phyloP scores from a whole-genome alignment of 2,113 vertebrate genomes.

The Seriola dumerili region DNA sequence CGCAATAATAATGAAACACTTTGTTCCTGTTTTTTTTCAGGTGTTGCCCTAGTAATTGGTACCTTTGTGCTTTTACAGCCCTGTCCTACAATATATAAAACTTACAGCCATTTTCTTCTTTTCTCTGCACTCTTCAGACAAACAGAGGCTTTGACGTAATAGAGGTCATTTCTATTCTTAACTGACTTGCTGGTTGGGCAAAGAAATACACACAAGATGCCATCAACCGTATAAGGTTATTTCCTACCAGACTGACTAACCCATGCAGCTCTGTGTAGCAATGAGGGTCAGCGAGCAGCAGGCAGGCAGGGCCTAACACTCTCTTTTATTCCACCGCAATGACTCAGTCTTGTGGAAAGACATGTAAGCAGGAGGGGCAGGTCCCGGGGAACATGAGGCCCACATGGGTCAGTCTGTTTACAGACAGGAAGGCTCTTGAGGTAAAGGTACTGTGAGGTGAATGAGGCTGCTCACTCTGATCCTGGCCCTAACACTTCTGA shows the following conservation, averaged over 20 bases:
- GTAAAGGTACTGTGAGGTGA: neutral
- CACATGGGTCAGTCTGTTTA: conserved; percentile 50
- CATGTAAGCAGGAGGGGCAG: conserved; percentile 27
- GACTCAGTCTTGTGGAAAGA: conserved; percentile 67
- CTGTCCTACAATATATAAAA: conserved; percentile 11
- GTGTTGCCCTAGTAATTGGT: neutral
- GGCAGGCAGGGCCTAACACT: conserved; percentile 47
- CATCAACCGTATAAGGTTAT: conserved; percentile 55
- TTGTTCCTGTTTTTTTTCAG: neutral
- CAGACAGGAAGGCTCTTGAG: conserved; percentile 8
- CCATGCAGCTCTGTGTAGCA: conserved; percentile 44
- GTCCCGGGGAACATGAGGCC: conserved; percentile 55
- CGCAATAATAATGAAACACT: neutral
- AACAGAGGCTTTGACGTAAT: neutral
- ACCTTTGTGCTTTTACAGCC: neutral
- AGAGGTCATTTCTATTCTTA: neutral
- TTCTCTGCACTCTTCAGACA: neutral
- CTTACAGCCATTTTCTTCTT: neutral
- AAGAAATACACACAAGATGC: conserved; percentile 9
- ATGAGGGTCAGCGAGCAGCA: conserved; percentile 61
- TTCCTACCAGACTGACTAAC: conserved; percentile 27
- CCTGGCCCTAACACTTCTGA: neutral
- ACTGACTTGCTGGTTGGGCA: neutral
- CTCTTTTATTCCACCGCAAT: conserved; percentile 56
- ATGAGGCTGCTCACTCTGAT: neutral